These are phyloP conservation scores for Apis laboriosa DNA, from an alignment of 1,140 invertebrate species.

Conservation along the genomic window DNA sequence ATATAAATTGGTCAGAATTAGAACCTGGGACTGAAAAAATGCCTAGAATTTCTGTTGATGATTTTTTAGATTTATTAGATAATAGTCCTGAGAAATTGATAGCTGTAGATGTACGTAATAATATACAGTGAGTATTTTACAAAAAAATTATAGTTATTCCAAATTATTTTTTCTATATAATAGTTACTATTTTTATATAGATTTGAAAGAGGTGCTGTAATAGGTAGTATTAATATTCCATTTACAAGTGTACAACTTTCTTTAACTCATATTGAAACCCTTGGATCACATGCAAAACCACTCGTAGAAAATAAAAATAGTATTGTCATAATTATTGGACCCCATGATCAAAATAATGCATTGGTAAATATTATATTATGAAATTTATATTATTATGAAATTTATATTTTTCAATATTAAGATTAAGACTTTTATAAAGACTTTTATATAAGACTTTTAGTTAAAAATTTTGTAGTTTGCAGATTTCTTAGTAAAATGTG, in stretches of 20 bases:
- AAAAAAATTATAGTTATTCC: background rate
- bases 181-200: conserved; percentile 77
- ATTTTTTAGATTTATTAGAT: conserved; percentile 89
- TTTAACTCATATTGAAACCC: conserved; percentile 83
- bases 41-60: conserved; percentile 91
- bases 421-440: conserved; percentile 3
- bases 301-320: conserved; percentile 83
- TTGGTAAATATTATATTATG: conserved; percentile 82
- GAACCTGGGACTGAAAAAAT: conserved; percentile 77
- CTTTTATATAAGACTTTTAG: too few relatives aligned
- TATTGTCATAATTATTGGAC: conserved; percentile 90
- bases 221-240: conserved; percentile 92
- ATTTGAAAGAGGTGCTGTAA: conserved; percentile 88
- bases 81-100: conserved; percentile 85
- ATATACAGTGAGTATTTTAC: conserved; percentile 84
- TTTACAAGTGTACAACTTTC: conserved; percentile 88
- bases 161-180: conserved; percentile 36
- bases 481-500: conserved; percentile 86
- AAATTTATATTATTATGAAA: background rate
- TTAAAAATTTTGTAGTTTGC: conserved; percentile 83
- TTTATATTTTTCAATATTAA: background rate
- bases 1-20: conserved; percentile 83
- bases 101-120: conserved; percentile 88
- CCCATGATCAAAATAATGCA: conserved; percentile 87
- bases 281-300: conserved; percentile 84